Evolutionary conservation across 2,797 vertebrate genomes (phyloP), one percentile per base, ranked within the genome.

Genomic region (Anolis apletophallus): DNA sequence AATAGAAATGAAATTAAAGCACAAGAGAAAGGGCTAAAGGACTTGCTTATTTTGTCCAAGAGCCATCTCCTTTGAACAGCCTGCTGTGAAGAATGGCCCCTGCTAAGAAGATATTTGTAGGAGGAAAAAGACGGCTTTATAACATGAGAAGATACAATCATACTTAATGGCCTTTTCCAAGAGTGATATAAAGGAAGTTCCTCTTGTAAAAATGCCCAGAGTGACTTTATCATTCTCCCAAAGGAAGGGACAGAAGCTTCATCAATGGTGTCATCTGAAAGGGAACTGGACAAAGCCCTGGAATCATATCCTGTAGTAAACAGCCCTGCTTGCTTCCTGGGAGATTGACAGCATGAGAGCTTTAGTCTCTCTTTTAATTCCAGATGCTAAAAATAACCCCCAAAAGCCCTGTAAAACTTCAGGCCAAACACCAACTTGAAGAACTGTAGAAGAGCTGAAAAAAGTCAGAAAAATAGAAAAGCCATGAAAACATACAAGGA

Each of bases 251-350:
- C n/a, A 89, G 80, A 89, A 57, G 76, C 23, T 69, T 59, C 81
- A 86, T 86, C 81, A 69, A 79, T 61, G 23, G 36, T 85, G n/a
- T 86, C 75, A 83, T 85, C 81, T 80, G 83, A 86, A 83, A 86
- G 75, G 57, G 81, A 50, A 83, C 80, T 61, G 84, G 88, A 89
- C 84, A 83, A 89, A 89, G 81, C 81, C 75, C 84, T 79, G 80
- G 81, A 83, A 89, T 83, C 83, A 89, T 86, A 89, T 83, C 81
- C 75, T 83, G 50, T 89, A 83, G 88, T 83, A 83, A 89, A 86
- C 68, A 86, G 75, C 71, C 36, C 59, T 80, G 52, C 32, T 26
- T 54, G 54, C 61, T 32, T 59, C 85, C 72, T 71, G 81, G 78
- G 85, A 89, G 77, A 77, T 55, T 84, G 77, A 76, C 81, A 86